Evolutionary conservation across 2,113 vertebrate genomes (phyloP).

Genomic region (Oriolus oriolus): DNA sequence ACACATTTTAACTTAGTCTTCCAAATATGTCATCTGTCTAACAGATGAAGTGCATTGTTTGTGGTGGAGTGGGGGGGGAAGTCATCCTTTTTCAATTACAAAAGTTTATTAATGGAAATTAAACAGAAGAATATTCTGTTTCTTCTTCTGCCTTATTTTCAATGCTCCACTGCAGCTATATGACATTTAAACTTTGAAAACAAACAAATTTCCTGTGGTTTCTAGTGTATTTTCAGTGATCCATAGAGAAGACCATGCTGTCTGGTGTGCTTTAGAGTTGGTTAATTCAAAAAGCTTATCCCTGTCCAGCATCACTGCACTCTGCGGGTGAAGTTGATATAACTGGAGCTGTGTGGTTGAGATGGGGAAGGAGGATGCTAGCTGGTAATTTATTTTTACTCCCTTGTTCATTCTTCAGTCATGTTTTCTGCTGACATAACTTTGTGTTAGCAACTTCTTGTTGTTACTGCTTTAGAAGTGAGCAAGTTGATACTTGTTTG

Average conservation of each 20-base stretch:
- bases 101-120: not conserved
- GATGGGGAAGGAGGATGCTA: not conserved
- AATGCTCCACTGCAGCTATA: not conserved
- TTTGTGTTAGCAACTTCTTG: not conserved
- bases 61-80: not conserved
- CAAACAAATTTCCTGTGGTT: not conserved
- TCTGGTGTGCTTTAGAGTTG: not conserved
- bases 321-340: not conserved
- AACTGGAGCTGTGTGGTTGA: not conserved
- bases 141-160: slow-evolving; percentile 14
- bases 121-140: not conserved
- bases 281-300: not conserved
- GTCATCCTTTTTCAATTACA: slow-evolving; percentile 22
- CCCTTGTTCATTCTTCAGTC: not conserved
- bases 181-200: not conserved
- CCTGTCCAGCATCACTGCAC: not conserved
- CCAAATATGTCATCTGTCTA: not conserved
- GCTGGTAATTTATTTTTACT: not conserved
- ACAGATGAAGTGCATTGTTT: slow-evolving; percentile 15
- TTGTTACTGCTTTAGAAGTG: not conserved
- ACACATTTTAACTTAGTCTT: not conserved
- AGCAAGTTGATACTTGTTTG: not conserved
- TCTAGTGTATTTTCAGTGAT: not conserved
- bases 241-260: not conserved
- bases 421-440: not conserved